These are phyloP conservation scores for Cephus pulcher DNA, from an alignment of 2,888 invertebrate species.

Conservation along the genomic window DNA sequence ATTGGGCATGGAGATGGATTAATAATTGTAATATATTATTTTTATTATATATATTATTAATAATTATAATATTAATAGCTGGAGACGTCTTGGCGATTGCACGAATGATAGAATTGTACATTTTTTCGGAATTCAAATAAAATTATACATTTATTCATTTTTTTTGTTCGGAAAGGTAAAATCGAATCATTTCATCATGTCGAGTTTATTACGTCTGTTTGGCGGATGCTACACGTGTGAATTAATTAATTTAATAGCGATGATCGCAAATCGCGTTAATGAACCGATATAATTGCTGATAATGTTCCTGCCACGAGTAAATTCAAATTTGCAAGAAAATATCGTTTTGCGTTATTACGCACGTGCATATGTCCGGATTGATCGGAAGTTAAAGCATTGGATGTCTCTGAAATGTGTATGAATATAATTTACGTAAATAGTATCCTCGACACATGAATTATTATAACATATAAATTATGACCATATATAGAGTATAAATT, in stretches of 20 bases:
- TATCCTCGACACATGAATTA: background rate
- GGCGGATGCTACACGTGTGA: background rate
- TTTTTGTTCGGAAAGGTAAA: background rate
- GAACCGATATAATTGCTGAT: slow-evolving; percentile 32
- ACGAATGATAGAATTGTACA: background rate
- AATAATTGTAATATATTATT: background rate
- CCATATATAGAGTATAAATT: too few relatives aligned
- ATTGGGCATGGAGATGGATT: background rate
- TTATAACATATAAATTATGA: background rate
- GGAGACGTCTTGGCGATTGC: background rate
- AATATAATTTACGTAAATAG: background rate
- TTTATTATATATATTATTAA: background rate
- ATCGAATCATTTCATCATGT: background rate
- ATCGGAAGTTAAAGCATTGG: background rate
- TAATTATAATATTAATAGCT: background rate
- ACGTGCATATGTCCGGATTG: background rate
- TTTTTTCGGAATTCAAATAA: too few relatives aligned
- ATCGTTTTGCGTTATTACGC: background rate
- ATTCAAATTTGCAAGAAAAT: background rate
- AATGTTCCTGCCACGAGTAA: background rate
- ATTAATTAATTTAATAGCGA: slow-evolving; percentile 25
- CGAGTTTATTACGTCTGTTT: background rate
- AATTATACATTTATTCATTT: too few relatives aligned
- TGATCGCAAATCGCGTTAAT: slow-evolving; percentile 32
- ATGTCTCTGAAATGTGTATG: background rate